Percentiles rank a stretch among this genome's conserved stretches.
These are phyloP conservation scores for Psophia crepitans DNA, from an alignment of 2,113 vertebrate species.

Conservation along the genomic window DNA sequence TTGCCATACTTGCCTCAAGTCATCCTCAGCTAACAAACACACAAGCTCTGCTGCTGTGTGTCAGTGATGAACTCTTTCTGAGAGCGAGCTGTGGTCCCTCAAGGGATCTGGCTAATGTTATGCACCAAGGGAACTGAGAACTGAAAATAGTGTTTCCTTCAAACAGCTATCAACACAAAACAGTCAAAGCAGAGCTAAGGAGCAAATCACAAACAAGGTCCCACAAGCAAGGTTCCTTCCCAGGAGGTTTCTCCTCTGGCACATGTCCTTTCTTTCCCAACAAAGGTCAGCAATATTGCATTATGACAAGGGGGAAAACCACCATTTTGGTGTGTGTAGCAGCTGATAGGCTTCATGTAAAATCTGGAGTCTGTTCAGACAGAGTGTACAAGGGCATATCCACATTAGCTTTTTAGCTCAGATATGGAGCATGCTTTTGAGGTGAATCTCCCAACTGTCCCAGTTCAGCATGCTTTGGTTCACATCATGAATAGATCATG, in stretches of 20 bases:
- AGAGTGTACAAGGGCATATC: not conserved
- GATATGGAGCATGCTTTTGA: not conserved
- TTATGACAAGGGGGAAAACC: not conserved
- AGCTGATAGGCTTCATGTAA: not conserved
- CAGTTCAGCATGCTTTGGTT: not conserved
- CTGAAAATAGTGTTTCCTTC: not conserved
- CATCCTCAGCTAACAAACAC: not conserved
- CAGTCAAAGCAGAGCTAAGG: not conserved
- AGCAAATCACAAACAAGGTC: not conserved
- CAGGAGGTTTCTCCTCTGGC: not conserved
- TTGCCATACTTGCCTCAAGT: not conserved
- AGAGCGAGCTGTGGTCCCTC: not conserved
- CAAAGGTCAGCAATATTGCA: not conserved
- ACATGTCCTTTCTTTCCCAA: not conserved
- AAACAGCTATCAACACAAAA: not conserved
- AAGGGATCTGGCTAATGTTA: not conserved
- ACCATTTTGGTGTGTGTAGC: not conserved
- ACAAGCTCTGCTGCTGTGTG: not conserved
- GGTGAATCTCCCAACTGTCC: not conserved
- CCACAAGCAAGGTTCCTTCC: not conserved
- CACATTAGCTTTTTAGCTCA: not conserved
- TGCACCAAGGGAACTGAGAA: not conserved
- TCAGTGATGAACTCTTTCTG: not conserved
- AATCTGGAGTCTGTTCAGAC: not conserved
- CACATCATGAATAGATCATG: not conserved